Base-by-base conservation (phyloP, 2,797 vertebrate genomes). In the Anniella stebbinsi region DNA sequence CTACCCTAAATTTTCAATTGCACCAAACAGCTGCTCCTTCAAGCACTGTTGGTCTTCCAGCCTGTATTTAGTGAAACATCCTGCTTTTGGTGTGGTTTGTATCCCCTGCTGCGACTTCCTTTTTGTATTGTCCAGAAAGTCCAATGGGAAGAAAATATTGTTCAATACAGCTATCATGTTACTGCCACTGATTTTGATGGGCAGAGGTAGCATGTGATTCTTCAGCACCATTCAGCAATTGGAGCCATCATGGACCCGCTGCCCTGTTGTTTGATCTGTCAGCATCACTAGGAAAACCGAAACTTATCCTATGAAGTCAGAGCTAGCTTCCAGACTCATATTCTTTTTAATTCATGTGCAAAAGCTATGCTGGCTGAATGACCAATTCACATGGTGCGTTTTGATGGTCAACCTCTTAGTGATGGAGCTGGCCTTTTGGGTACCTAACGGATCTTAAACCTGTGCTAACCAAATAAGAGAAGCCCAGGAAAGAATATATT, bases 391-490 rank as follows among this genome's bases (percentile, higher is more conserved):
- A 48, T 51, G 28, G 36, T 69, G 10, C 13, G 7, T 12, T 57
- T 70, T 48, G 48, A 72, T 33, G 66, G 60, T 45, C 73, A 72
- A 25, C 48, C 21, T 36, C 45, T n/a, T 8, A 72, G 67, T 72
- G 83, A 25, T 67, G 54, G 21, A 85, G 45, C 38, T 83, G 28
- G 60, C 25, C 8, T 83, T 63, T 72, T 70, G 83, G n/a, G 69
- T 36, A 23, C 66, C 21, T 51, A 25, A 73, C 36, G n/a, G 12
- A 23, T 17, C 51, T 86, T 30, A 60, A 60, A 69, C 25, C 54
- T 75, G 70, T n/a, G 60, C 36, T 75, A 86, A 87, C 60, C 18
- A 77, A 87, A 66, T 77, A 87, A 77, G 38, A 77, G 63, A 23
- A 0, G 23, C 38, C 11, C 9, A 45, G 83, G 48, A 85, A 85